Conservation (phyloP, 2,113 vertebrate genomes). For the Phrynocephalus versicolor region DNA sequence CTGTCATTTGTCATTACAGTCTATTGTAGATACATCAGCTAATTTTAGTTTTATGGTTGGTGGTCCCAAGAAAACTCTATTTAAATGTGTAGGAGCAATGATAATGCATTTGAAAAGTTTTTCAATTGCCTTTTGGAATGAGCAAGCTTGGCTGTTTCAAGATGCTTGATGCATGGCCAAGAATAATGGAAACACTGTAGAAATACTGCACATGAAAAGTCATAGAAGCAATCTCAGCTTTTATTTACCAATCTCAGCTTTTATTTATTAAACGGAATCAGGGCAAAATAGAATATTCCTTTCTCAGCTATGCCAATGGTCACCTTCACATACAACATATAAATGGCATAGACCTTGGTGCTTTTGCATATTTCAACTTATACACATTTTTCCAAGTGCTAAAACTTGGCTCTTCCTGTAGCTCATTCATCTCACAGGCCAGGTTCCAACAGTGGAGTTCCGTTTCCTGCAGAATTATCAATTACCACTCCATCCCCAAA, state of each 20-base stretch:
- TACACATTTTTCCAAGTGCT: not conserved
- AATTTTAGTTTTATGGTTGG: slow-evolving; percentile 43
- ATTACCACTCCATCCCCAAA: too few species aligned
- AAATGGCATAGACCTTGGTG: not conserved
- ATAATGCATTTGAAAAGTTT: slow-evolving; percentile 17
- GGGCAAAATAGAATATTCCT: not conserved
- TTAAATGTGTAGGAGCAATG: slow-evolving; percentile 43
- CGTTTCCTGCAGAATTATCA: too few species aligned
- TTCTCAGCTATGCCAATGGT: not conserved
- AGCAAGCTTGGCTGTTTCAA: slow-evolving; percentile 9
- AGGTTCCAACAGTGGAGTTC: not conserved
- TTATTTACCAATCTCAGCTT: slow-evolving; percentile 11
- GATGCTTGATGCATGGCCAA: not conserved
- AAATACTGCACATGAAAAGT: not conserved
- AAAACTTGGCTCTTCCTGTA: slow-evolving; percentile 23
- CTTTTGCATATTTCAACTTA: not conserved
- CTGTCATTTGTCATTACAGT: slow-evolving; percentile 66
- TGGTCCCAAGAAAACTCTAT: slow-evolving; percentile 39
- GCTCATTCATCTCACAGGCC: slow-evolving; percentile 3
- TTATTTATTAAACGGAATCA: not conserved
- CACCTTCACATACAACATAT: not conserved
- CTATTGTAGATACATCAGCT: slow-evolving; percentile 38
- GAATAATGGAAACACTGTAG: not conserved
- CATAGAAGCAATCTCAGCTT: not conserved
- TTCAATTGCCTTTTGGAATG: slow-evolving; percentile 27